Evolutionary conservation across 2,113 vertebrate genomes (phyloP).

Genomic region (Melospiza georgiana): DNA sequence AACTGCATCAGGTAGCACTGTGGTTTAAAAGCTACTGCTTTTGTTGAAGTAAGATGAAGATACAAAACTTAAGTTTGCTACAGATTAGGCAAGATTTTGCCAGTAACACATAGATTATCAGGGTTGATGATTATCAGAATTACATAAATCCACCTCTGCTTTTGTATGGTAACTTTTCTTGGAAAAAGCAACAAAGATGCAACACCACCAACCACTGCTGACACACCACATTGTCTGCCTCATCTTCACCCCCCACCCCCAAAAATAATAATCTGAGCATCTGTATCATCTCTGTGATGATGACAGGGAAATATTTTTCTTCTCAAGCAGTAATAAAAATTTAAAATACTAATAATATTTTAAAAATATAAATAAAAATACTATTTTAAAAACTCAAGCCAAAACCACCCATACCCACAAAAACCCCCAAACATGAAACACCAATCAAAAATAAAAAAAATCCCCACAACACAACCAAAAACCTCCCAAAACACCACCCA

Average conservation of each 20-base stretch:
- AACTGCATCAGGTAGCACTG: not conserved
- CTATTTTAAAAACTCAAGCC: not conserved
- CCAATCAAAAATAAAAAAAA: not conserved
- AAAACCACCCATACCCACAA: not conserved
- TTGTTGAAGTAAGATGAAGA: not conserved
- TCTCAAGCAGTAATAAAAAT: not conserved
- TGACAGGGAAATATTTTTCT: not conserved
- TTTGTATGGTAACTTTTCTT: not conserved
- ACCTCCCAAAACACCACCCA: not conserved
- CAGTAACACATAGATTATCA: not conserved
- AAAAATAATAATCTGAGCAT: not conserved
- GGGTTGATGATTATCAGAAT: not conserved
- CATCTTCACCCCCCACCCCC: rapidly evolving
- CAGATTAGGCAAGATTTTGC: not conserved
- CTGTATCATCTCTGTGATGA: not conserved
- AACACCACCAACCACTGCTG: not conserved
- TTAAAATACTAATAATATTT: not conserved
- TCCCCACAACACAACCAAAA: not conserved
- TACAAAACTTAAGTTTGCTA: not conserved
- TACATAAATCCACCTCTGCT: not conserved
- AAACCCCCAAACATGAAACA: not conserved
- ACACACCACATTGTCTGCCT: rapidly evolving
- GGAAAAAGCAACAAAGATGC: not conserved
- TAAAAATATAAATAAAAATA: not conserved
- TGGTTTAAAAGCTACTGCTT: not conserved